These are phyloP conservation scores for Cynaeus angustus DNA, from an alignment of 2,888 invertebrate species.

Conservation along the genomic window DNA sequence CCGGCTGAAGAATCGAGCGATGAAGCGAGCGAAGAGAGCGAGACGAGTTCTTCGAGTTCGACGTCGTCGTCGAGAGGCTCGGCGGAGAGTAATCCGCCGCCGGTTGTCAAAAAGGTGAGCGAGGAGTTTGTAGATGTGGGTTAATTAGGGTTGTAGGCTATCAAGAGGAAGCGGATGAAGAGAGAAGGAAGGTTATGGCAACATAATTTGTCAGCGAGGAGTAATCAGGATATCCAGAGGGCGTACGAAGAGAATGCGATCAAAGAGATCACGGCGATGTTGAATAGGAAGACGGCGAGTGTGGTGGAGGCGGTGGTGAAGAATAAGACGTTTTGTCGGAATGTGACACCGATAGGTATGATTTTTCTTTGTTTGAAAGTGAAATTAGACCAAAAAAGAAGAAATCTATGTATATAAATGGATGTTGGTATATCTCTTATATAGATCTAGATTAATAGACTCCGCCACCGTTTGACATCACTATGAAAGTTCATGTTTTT, in stretches of 20 bases:
- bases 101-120: slow-evolving; percentile 13
- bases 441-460: no score
- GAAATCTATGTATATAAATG: no score
- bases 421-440: no score
- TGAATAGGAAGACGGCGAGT: slow-evolving; percentile 72
- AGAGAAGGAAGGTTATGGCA: slow-evolving; percentile 81
- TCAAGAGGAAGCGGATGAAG: slow-evolving; percentile 55
- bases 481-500: no score
- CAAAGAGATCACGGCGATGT: slow-evolving; percentile 78
- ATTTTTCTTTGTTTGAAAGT: no score
- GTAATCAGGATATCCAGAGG: slow-evolving; percentile 91
- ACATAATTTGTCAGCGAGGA: slow-evolving; percentile 83
- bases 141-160: slow-evolving; percentile 41
- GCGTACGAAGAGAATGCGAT: slow-evolving; percentile 87
- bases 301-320: slow-evolving; percentile 53
- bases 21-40: slow-evolving; percentile 57
- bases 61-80: slow-evolving; percentile 58
- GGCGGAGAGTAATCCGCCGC: slow-evolving; percentile 64
- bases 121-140: background rate
- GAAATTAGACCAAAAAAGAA: no score
- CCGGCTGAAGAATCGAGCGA: slow-evolving; percentile 57
- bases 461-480: no score
- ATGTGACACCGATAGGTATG: slow-evolving; percentile 67
- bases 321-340: slow-evolving; percentile 46
- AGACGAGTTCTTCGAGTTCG: slow-evolving; percentile 53